Evolutionary conservation across 2,797 vertebrate species (phyloP).

Genomic region (Myripristis jacobus): DNA sequence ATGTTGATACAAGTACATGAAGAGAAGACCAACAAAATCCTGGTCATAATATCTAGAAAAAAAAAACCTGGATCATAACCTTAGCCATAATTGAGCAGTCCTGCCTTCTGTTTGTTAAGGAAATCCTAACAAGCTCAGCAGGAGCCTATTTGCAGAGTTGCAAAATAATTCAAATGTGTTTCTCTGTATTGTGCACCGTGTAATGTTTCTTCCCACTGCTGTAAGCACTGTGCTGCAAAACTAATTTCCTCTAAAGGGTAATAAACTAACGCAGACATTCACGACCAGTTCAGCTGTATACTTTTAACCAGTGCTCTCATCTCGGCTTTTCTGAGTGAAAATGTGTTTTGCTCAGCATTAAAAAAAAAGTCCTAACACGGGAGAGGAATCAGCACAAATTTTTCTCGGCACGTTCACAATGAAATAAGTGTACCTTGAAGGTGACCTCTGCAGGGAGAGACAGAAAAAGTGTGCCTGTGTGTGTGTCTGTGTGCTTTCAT

Average conservation of each 20-base stretch:
- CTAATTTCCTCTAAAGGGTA: no score
- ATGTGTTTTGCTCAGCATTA: conserved; percentile 18
- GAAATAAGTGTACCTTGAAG: conserved; percentile 56
- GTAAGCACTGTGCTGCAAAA: no score
- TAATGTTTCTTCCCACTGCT: no score
- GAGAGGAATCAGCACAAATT: conserved; percentile 57
- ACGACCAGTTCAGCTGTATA: conserved; percentile 9
- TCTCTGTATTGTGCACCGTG: no score
- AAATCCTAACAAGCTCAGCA: neutral
- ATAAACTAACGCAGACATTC: conserved; percentile 10
- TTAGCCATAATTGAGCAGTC: conserved; percentile 1
- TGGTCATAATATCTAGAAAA: neutral
- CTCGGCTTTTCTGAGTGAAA: conserved; percentile 26
- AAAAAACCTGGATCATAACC: neutral
- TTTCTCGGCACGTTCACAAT: conserved; percentile 22
- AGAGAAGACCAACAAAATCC: neutral
- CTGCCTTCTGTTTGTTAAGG: neutral
- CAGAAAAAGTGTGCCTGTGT: conserved; percentile 8
- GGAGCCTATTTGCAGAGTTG: conserved; percentile 25
- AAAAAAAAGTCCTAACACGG: conserved; percentile 31
- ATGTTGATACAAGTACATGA: neutral
- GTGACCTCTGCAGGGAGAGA: conserved; percentile 43
- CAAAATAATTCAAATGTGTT: conserved; percentile 1
- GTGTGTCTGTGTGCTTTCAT: conserved; percentile 23
- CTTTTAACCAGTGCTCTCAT: conserved; percentile 7